Evolutionary conservation across 2,797 vertebrate species (phyloP).

Genomic region (Luscinia megarhynchos): DNA sequence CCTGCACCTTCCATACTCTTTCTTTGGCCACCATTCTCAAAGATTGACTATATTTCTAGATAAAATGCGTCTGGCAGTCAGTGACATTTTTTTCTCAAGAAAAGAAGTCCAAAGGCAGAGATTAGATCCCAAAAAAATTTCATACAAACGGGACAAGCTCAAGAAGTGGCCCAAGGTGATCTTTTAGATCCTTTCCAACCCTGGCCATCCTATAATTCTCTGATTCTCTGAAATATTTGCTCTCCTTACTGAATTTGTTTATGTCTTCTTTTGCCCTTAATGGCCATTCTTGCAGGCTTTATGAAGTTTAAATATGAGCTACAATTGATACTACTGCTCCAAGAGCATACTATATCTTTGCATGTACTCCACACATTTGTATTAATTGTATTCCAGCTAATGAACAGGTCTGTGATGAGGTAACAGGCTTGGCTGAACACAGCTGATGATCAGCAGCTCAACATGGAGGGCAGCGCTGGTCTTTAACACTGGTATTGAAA

Average conservation of each 20-base stretch:
- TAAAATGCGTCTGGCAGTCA: neutral
- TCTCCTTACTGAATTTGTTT: neutral
- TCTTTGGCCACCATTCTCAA: neutral
- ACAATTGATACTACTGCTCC: neutral
- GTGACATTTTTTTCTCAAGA: neutral
- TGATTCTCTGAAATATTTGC: neutral
- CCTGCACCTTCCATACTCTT: neutral
- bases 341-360: neutral
- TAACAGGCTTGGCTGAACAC: neutral
- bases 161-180: too few relatives aligned
- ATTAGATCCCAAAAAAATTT: neutral
- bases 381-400: neutral
- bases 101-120: neutral
- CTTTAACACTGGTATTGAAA: neutral
- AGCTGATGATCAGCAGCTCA: neutral
- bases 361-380: neutral
- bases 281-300: neutral
- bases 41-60: neutral
- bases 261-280: neutral
- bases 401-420: neutral
- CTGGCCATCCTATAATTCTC: too few relatives aligned
- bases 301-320: neutral
- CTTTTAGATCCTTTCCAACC: neutral
- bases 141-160: neutral
- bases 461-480: neutral